Evolutionary conservation across 2,888 invertebrate species (phyloP), one percentile per base, ranked within the genome.

Genomic region (Cheilosia urbana): DNA sequence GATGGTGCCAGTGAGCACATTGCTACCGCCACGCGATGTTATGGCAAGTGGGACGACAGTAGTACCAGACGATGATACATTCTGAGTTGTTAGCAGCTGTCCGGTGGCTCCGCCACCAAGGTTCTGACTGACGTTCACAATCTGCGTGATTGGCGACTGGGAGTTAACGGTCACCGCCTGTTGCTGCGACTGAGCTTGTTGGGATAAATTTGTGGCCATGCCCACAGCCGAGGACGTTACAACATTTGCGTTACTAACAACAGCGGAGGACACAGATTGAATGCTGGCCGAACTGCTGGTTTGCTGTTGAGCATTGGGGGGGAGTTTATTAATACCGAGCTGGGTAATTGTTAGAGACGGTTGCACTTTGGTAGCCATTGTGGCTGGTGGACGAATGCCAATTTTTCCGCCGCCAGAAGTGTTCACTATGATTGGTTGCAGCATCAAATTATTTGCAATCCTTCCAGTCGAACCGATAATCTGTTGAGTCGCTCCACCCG

Each of bases 331-430:
- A 34, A 92, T 89, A 2, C 91, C 91, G 17, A 92, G 77, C 58
- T 92, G 92, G 0, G 92, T 92, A 2, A 92, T 92, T 1, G 92
- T 92, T 42, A 92, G 84, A 17, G 92, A 92, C 0, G 92, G 92
- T 87, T 92, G 92, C 5, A 90, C 91, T 87, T 92, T 92, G 6
- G 91, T 88, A n/a, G 91, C 89, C 88, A 92, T 91, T n/a, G 92
- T 90, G 2, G 91, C 90, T 2, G 91, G 91, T 2, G 91, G 91
- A 49, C 92, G 90, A 49, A 92, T 89, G 15, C 92, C 92, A 77
- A 92, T 90, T 87, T 92, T 92, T 0, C 89, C 88, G 15, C 89
- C 88, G 9, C 88, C 88, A 1, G 90, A 88, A 13, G 92, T 89
- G 87, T 91, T 92, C 78, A 92, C 91, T 19, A 92, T 90, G 42